Evolutionary conservation across 2,113 vertebrate species (phyloP), one percentile per base, ranked within the genome.

Genomic region (Oenanthe melanoleuca): DNA sequence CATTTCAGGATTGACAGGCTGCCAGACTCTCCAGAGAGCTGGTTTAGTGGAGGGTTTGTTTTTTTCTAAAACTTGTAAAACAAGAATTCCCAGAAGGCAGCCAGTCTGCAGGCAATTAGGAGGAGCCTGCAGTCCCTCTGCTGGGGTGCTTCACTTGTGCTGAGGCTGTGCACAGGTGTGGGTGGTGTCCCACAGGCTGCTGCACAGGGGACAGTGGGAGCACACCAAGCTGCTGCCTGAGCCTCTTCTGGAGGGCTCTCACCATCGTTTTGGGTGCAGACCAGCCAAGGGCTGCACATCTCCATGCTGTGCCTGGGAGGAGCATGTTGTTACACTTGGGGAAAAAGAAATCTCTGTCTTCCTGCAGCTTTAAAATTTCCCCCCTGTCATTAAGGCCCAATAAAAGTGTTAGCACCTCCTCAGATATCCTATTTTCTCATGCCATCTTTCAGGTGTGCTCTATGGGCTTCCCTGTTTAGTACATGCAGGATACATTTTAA

Each of bases 331-430:
- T 93, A 31, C 15, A 53, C 56, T 74, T 24, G 8, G 26, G 40
- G 56, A 78, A 88, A 92, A 88, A 83, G 64, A 80, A 91, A 59
- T 12, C 20, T 82, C 31, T 94, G 83, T 72, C 61, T 88, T 78
- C 24, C 21, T 70, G 56, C 40, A 88, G 47, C 52, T 89, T 91
- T 78, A 92, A 89, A 86, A 73, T 24, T 75, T 16, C 0, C 4
- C 31, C 7, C 16, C 17, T 8, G 14, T 73, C 80, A 89, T 92
- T 88, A 90, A 84, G 49, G 85, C 29, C 63, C n/a, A 88, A 65
- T 96, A 96, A 89, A 94, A 70, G 49, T 86, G 82, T 86, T 90
- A 93, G 34, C 94, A 77, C 89, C 85, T 96, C 66, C 70, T 96
- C 64, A 60, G 49, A 73, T 88, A 89, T 40, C 81, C 72, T 70